phyloP scores from a whole-genome alignment of 2,113 vertebrate genomes.

The Notarius quadriscutis region DNA sequence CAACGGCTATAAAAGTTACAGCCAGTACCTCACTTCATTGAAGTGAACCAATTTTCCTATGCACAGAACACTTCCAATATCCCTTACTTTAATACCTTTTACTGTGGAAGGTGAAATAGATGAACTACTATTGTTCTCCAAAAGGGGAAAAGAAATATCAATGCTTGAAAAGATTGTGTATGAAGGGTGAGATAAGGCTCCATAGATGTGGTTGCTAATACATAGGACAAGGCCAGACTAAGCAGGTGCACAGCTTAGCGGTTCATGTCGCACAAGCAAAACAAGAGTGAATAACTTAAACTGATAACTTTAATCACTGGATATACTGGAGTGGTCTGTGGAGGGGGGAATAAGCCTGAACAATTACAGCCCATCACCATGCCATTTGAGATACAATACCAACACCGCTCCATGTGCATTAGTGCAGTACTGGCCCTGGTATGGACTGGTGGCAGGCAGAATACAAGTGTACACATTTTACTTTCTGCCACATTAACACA shows the following conservation, averaged over 20 bases:
- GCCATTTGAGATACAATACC: background rate
- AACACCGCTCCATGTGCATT: background rate
- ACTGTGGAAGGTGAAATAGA: background rate
- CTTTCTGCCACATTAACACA: slow-evolving; percentile 40
- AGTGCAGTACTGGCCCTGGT: background rate
- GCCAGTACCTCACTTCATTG: background rate
- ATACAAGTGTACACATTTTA: background rate
- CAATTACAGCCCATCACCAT: background rate
- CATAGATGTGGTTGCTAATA: background rate
- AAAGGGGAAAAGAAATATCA: background rate
- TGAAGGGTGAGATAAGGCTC: background rate
- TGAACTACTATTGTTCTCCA: background rate
- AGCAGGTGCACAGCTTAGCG: background rate
- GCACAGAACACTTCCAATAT: slow-evolving; percentile 30
- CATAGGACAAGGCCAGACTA: background rate
- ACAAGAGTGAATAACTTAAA: background rate
- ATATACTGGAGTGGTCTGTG: background rate
- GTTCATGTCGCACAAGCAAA: background rate
- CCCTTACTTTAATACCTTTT: background rate
- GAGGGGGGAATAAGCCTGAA: background rate
- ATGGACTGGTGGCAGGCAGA: background rate
- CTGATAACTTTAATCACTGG: background rate
- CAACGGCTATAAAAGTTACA: too few relatives aligned
- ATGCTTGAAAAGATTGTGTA: background rate
- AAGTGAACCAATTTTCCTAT: background rate